A percentile compares a stretch with the other conserved stretches of the same genome.
Conservation (phyloP, 2,888 invertebrate species). For the Pachymerium ferrugineum region DNA sequence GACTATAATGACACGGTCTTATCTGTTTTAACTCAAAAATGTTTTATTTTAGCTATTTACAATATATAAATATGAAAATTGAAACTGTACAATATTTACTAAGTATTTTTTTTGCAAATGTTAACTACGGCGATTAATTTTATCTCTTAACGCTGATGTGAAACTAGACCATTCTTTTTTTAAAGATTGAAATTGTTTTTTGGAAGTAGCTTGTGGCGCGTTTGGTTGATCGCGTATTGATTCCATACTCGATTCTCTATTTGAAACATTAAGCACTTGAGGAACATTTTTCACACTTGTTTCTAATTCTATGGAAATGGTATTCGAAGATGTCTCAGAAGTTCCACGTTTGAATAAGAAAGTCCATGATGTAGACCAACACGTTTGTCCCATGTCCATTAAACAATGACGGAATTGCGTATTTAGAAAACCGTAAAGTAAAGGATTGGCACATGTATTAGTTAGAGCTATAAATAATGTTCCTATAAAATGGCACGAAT, state of each 20-base stretch:
- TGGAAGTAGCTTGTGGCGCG: background rate
- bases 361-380: background rate
- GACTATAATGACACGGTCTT: too few relatives aligned
- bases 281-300: background rate
- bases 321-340: background rate
- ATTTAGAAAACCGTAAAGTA: conserved; percentile 32
- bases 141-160: background rate
- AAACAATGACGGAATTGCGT: conserved; percentile 20
- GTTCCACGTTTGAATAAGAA: background rate
- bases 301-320: background rate
- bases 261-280: background rate
- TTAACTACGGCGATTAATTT: background rate
- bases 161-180: background rate
- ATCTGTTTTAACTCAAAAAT: too few relatives aligned
- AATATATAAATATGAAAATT: too few relatives aligned
- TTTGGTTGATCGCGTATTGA: background rate
- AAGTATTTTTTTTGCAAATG: background rate
- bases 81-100: background rate
- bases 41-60: too few relatives aligned
- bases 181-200: background rate
- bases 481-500: conserved; percentile 32
- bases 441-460: conserved; percentile 31
- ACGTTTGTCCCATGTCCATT: background rate
- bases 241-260: background rate
- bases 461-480: conserved; percentile 28